Base-by-base conservation (phyloP, 2,113 vertebrate species). In the Microtus richardsoni region DNA sequence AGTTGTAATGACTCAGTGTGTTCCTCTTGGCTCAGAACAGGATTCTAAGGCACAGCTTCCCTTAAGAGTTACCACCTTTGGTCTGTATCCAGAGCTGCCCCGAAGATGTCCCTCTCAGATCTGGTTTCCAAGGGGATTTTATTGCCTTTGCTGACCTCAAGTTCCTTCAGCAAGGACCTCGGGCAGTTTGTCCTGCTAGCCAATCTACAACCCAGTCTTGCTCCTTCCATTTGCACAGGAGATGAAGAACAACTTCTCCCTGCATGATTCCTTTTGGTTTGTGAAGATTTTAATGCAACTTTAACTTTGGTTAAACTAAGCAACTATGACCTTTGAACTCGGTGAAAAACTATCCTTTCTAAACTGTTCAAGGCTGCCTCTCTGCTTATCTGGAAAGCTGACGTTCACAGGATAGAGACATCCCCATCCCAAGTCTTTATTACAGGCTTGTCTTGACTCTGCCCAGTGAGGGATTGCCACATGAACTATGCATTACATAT, bases 261-360 rank as follows among this genome's bases (percentile, higher is more conserved):
- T 28, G 64, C 77, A 95, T 52, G 2, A 41, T 68, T 91, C 47
- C 28, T 95, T 60, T 83, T 62, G 71, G 70, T 41, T 49, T 21
- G 1, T 70, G 44, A 90, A 68, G 74, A 84, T 95, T 82, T 74
- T 52, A 52, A 71, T 39, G 92, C 49, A 62, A 41, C 33, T 92
- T 92, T 70, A 80, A 91, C 26, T 95, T 91, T 10, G 77, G 79
- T 62, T 88, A 82, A 90, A 78, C 47, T 12, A 74, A 82, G 28
- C 44, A 66, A 78, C 22, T 2, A 17, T 16, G 5, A 66, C 62
- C 49, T 88, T 84, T 87, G 80, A 95, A 82, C 36, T 80, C 74
- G 33, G 44, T 88, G 47, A 14, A 28, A 49, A 24, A 52, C 22
- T 39, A 77, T 88, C 73, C 52, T 54, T 54, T 54, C 52, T 54